Evolutionary conservation across 2,113 vertebrate species (phyloP), one percentile per base, ranked within the genome.

Genomic region (Sinocyclocheilus rhinocerous): DNA sequence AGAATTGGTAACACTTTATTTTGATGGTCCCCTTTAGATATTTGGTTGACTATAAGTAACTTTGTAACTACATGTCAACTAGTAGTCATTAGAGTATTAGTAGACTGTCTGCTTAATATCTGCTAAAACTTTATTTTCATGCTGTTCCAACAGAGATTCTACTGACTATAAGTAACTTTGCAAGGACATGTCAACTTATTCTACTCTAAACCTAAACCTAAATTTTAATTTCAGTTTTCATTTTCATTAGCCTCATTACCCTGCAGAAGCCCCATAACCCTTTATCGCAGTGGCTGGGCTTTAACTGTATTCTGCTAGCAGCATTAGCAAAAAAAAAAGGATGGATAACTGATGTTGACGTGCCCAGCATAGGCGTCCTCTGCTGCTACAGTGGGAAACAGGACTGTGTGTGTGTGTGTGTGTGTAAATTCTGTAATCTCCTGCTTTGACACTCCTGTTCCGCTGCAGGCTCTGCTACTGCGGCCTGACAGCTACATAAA

Each of bases 331-430:
- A 18, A 39, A 81, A 18, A 70, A 78, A 61, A 85, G n/a, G 9
- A 52, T 52, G 73, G 29, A 65, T 79, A 83, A 78, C 50, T 69
- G 20, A 24, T 83, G 86, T 83, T 89, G 86, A 89, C 73, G 77
- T 48, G 72, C 50, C 15, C 79, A 57, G 85, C 86, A 78, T 39
- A 78, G 12, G 20, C 72, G 39, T 78, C 65, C 5, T 20, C 18
- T 11, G 69, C 69, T 22, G 7, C 26, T 76, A 8, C 39, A 67
- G 69, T 73, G 70, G 48, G 63, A 42, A 75, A n/a, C 42, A 50
- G 42, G 24, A 79, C 48, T 39, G 45, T 75, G 45, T 73, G 10
- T 73, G 36, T 39, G 36, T 10, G 70, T 65, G 11, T 72, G 70
- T 81, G 33, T 36, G 36, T 33, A 36, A 33, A 33, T 2, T 36